Evolutionary conservation across 2,888 invertebrate genomes (phyloP).

Genomic region (Drosophila rubida): DNA sequence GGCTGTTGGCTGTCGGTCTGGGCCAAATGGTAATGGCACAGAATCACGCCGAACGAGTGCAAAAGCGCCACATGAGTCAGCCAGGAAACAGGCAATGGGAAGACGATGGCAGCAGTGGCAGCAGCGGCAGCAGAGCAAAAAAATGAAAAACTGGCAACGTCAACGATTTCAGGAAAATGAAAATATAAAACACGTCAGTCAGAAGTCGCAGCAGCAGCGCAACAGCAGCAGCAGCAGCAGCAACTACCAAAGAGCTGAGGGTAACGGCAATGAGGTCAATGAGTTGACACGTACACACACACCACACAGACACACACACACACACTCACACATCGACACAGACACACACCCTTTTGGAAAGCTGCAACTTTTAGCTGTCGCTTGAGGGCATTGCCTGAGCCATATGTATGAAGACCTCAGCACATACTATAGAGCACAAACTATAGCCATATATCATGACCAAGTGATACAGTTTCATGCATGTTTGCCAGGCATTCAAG

Average conservation of each 20-base stretch:
- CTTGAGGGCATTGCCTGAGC: conserved; percentile 59
- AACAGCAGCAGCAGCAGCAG: conserved; percentile 29
- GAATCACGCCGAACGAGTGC: conserved; percentile 40
- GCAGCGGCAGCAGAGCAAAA: neutral
- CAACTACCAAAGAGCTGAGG: conserved; percentile 31
- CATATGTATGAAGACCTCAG: conserved; percentile 22
- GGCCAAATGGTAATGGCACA: conserved; percentile 29
- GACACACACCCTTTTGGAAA: conserved; percentile 20
- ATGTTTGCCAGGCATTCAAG: conserved; percentile 61
- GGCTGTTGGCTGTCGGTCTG: neutral
- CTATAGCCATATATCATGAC: conserved; percentile 28
- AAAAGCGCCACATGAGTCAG: conserved; percentile 23
- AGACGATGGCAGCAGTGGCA: conserved; percentile 4
- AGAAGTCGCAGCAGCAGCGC: conserved; percentile 24
- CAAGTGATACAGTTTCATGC: conserved; percentile 71
- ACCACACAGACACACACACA: conserved; percentile 8
- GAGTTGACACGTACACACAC: conserved; percentile 70
- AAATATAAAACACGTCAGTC: conserved; percentile 31
- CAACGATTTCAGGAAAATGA: conserved; percentile 42
- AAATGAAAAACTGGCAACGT: conserved; percentile 42
- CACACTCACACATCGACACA: conserved; percentile 5
- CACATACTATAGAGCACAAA: neutral
- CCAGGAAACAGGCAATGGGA: conserved; percentile 24
- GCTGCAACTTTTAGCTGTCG: conserved; percentile 44
- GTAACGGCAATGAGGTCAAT: conserved; percentile 66